Base-by-base conservation (phyloP, 2,888 invertebrate species). In the Fabriciana adippe region DNA sequence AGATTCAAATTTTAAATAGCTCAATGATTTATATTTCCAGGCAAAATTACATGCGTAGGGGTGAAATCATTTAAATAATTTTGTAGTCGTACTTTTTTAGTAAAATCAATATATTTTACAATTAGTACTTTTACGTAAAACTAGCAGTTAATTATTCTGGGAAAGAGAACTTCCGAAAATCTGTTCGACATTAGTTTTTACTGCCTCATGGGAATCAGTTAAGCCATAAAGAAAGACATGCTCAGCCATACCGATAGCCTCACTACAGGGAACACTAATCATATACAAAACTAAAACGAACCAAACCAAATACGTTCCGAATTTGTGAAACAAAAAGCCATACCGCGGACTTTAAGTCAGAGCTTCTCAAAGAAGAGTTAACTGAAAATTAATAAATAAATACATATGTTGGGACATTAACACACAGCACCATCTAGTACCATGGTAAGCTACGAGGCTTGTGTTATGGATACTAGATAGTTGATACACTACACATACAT, bases 321-420 rank as follows among this genome's bases (percentile, higher is more conserved):
- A 73, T 73, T 72, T 68, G 74, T 74, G 71, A 74, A 70, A 75
- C 70, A 72, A 76, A 73, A 73, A 73, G 71, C 70, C 66, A 70
- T 72, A 71, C 70, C 69, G 65, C 69, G 66, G 70, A 67, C 72
- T 72, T 70, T 65, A 71, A 74, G 71, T 48, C 48, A 61, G 61
- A 35, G 61, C 31, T 16, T 51, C 15, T 35, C 61, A 61, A 61
- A 51, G n/a, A 15, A 18, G 16, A 1, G n/a, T 50, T 50, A n/a
- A 16, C 50, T 50, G 16, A 41, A 41, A 11, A 41, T 11, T 26
- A 26, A 26, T 18, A 18, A 18, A 18, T 18, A 18, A 18, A 18
- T 18, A 18, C 1, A 18, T 18, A 18, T 18, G 18, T 18, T 18
- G 18, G 18, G 18, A 18, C 18, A 18, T 18, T 18, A 18, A 18